Conservation (phyloP, 2,888 invertebrate genomes). For the Acrocyrtus sp. region DNA sequence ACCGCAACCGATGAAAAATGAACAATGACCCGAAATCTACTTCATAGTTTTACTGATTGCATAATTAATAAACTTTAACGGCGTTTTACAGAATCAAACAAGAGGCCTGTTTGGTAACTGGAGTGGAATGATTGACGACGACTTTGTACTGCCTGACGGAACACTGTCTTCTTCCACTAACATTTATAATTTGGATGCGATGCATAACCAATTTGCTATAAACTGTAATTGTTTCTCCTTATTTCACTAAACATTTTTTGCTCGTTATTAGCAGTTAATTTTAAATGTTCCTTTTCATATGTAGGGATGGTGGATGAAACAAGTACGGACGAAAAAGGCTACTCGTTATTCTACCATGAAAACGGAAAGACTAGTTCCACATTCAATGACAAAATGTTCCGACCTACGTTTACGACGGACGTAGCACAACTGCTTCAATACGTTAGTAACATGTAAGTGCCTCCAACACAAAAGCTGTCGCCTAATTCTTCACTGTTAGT, state of each 20-base stretch:
- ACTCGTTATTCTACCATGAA: constrained; percentile 81
- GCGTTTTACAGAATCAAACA: constrained; percentile 84
- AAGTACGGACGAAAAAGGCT: constrained; percentile 77
- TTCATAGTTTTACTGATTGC: neutral
- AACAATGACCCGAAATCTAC: neutral
- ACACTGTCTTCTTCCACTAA: constrained; percentile 69
- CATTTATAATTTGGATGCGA: constrained; percentile 75
- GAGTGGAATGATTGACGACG: constrained; percentile 85
- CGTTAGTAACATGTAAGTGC: too few species aligned
- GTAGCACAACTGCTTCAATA: constrained; percentile 78
- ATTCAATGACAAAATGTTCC: constrained; percentile 81
- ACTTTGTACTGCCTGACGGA: constrained; percentile 79
- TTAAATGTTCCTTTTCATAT: constrained; percentile 1
- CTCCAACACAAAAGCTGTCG: too few species aligned
- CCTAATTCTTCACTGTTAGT: too few species aligned
- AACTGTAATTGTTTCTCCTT: too few species aligned
- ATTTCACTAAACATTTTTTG: neutral
- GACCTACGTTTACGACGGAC: constrained; percentile 77
- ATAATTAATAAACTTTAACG: too few species aligned
- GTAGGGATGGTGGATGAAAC: constrained; percentile 84
- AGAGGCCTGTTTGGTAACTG: constrained; percentile 90
- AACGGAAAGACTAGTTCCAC: constrained; percentile 83
- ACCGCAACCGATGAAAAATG: neutral
- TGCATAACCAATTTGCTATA: constrained; percentile 83
- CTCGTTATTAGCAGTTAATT: neutral